Base-by-base conservation (phyloP, 2,888 invertebrate genomes). In the Melinaea menophilus region DNA sequence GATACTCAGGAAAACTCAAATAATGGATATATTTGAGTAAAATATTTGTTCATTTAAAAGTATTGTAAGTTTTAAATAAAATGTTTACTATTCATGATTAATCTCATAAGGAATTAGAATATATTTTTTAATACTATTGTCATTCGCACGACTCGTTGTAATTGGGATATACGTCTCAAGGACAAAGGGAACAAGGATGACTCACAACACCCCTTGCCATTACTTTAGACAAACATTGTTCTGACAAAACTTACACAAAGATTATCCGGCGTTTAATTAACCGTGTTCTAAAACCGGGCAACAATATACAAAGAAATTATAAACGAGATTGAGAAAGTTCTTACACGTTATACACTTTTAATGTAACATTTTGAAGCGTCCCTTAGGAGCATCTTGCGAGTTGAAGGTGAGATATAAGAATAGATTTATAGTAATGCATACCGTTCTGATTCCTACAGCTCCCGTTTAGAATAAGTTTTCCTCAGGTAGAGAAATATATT, bases 211-310 rank as follows among this genome's bases (percentile, higher is more conserved):
- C 31, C 48, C 51, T 31, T 51, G 31, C 51, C 51, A 51, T 51
- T 51, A 31, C 51, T 51, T 51, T 51, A 51, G 31, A 51, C 51
- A 51, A 51, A 51, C 51, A 51, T 51, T 31, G 51, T 31, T 51
- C 51, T 31, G 31, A 11, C 9, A 51, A 51, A 51, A 51, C 51
- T 51, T 31, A 51, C 51, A 51, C 51, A 51, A 51, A 51, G 51
- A 31, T 51, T 51, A 51, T 51, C 51, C 51, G 51, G 51, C 31
- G 51, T 51, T 51, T 51, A 51, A 51, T 51, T 51, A 51, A 51
- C 51, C 51, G 31, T 51, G 31, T 51, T 51, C 31, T 51, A 31
- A 51, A 51, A 51, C 51, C n/a, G 5, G 31, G 31, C 31, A 51
- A 51, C 51, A 51, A 51, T 51, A 51, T 51, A 51, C 22, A 51